phyloP scores from a whole-genome alignment of 2,888 invertebrate species.

The Spicauda simplicius region DNA sequence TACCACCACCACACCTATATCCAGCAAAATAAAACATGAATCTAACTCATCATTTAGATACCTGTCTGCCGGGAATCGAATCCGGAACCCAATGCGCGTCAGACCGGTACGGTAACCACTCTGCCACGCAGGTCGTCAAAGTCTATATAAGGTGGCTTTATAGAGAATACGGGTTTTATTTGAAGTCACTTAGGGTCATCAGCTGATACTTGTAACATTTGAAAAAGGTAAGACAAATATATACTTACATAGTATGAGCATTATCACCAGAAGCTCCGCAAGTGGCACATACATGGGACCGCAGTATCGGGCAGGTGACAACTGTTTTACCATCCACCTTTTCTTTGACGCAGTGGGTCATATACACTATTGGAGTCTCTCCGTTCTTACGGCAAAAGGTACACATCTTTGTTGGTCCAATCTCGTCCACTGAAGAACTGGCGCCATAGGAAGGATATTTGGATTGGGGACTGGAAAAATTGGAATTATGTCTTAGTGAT shows the following conservation, averaged over 20 bases:
- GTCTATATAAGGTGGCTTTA: no score
- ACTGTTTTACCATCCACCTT: constrained; percentile 57
- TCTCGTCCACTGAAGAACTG: constrained; percentile 37
- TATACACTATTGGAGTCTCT: constrained; percentile 69
- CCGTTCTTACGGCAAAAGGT: constrained; percentile 77
- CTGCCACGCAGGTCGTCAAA: no score
- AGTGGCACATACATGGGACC: constrained; percentile 65
- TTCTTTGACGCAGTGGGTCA: constrained; percentile 66
- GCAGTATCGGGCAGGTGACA: constrained; percentile 72
- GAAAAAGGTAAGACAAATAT: background rate
- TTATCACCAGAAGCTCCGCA: constrained; percentile 71
- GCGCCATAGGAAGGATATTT: constrained; percentile 21
- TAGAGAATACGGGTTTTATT: no score
- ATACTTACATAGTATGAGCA: constrained; percentile 78
- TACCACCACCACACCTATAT: no score
- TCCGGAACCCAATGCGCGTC: no score
- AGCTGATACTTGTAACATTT: no score
- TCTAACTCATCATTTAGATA: no score
- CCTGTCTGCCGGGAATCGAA: no score
- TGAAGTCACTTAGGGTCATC: no score
- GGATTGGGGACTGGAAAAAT: constrained; percentile 2
- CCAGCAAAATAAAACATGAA: no score
- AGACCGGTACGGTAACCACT: no score
- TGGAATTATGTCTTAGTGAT: constrained; percentile 32
- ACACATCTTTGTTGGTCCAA: constrained; percentile 56